phyloP scores from a whole-genome alignment of 2,113 vertebrate species.

The Megaptera novaeangliae region DNA sequence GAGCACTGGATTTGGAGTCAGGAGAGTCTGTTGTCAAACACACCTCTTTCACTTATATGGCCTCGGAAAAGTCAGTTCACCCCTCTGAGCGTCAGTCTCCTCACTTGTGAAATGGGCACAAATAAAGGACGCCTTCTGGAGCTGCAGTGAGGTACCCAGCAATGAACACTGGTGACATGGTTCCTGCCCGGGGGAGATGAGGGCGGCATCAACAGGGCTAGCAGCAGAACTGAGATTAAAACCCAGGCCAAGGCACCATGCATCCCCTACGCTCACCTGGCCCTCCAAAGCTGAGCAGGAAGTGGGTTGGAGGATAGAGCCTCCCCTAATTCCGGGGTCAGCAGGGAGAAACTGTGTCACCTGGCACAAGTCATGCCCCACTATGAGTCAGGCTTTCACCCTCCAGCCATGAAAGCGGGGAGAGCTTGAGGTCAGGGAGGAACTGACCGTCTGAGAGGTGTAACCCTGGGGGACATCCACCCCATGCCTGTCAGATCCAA shows the following conservation, averaged over 20 bases:
- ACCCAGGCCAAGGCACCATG: too few species aligned
- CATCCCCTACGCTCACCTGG: rapidly evolving
- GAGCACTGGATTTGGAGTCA: background rate
- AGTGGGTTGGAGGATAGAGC: background rate
- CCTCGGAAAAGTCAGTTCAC: background rate
- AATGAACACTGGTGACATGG: rapidly evolving
- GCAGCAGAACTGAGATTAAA: background rate
- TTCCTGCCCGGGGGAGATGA: background rate
- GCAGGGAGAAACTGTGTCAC: too few species aligned
- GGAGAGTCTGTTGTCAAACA: background rate
- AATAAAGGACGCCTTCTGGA: background rate
- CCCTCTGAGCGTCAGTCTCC: background rate
- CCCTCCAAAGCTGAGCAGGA: background rate
- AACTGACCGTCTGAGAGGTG: background rate
- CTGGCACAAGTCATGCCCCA: background rate
- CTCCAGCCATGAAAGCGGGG: background rate
- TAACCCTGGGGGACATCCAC: background rate
- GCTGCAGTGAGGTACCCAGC: background rate
- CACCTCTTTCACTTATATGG: background rate
- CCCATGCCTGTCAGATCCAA: background rate
- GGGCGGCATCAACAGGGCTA: rapidly evolving
- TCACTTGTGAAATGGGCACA: background rate
- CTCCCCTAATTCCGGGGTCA: too few species aligned
- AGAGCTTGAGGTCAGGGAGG: background rate
- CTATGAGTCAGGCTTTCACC: background rate